Percentiles rank a stretch among this genome's conserved stretches.
Conservation (phyloP, 2,797 vertebrate species). For the Sebastes paucispinis region DNA sequence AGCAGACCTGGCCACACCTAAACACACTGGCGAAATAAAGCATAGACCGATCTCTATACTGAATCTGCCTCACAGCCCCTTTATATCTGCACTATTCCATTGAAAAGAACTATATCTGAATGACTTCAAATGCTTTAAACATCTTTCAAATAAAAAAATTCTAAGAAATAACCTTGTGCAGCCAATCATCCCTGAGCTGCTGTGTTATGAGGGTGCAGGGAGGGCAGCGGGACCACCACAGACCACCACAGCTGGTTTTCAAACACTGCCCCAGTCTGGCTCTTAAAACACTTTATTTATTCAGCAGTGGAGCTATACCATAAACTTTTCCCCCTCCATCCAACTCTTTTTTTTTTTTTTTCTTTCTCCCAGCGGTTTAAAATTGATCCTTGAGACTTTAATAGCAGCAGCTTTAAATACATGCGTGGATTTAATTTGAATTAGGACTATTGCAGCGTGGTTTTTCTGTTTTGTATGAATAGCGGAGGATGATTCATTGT, state of each 20-base stretch:
- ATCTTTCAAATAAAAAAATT: slow-evolving; percentile 26
- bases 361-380: slow-evolving; percentile 11
- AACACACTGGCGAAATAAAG: background rate
- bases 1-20: slow-evolving; percentile 10
- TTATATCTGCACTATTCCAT: background rate
- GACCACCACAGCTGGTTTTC: slow-evolving; percentile 39
- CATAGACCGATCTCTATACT: background rate
- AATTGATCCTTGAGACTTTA: slow-evolving; percentile 31
- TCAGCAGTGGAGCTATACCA: slow-evolving; percentile 26
- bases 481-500: slow-evolving; percentile 69
- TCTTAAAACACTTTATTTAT: slow-evolving; percentile 50
- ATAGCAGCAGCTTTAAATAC: slow-evolving; percentile 40
- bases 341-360: background rate
- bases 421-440: slow-evolving; percentile 51
- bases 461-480: slow-evolving; percentile 53
- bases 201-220: slow-evolving; percentile 27
- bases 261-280: slow-evolving; percentile 6
- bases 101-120: background rate
- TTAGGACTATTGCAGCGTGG: slow-evolving; percentile 20
- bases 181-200: slow-evolving; percentile 1
- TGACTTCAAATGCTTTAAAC: slow-evolving; percentile 10
- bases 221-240: slow-evolving; percentile 43
- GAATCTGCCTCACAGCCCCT: background rate
- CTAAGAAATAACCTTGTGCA: slow-evolving; percentile 16
- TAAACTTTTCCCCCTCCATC: slow-evolving; percentile 28